These are phyloP conservation scores for Camponotus fellah DNA, from an alignment of 2,888 invertebrate species.

Conservation along the genomic window DNA sequence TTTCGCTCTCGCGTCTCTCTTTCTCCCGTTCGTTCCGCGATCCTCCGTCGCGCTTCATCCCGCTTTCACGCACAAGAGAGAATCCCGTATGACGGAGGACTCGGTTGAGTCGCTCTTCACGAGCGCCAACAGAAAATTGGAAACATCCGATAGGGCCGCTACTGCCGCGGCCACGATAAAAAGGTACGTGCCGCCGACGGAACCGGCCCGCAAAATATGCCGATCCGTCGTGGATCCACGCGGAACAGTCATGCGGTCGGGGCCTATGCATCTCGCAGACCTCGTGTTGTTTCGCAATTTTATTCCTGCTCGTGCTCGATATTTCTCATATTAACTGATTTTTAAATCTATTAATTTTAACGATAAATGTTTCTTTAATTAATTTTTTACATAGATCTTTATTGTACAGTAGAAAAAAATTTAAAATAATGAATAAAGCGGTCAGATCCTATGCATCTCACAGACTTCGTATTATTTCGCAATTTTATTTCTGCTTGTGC, in stretches of 20 bases:
- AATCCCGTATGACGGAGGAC: slow-evolving; percentile 60
- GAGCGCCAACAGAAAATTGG: slow-evolving; percentile 78
- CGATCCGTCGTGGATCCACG: slow-evolving; percentile 51
- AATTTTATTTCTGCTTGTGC: too few species aligned
- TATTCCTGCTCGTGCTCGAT: background rate
- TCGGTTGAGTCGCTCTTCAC: slow-evolving; percentile 37
- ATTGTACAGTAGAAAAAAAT: background rate
- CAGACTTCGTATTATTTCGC: too few species aligned
- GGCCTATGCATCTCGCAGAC: slow-evolving; percentile 19
- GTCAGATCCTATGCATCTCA: too few species aligned
- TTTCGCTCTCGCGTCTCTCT: slow-evolving; percentile 66
- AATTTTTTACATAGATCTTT: background rate
- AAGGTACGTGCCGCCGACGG: slow-evolving; percentile 53
- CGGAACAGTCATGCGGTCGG: slow-evolving; percentile 37
- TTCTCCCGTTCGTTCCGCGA: slow-evolving; percentile 62
- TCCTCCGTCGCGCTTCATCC: slow-evolving; percentile 49
- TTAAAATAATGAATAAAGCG: too few species aligned
- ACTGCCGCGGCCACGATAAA: slow-evolving; percentile 53
- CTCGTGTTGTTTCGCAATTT: slow-evolving; percentile 6
- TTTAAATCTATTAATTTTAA: background rate
- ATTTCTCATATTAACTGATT: background rate
- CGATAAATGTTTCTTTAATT: background rate
- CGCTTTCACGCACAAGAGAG: slow-evolving; percentile 52
- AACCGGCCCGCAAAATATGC: slow-evolving; percentile 57
- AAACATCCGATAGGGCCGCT: slow-evolving; percentile 72